Percentiles rank a stretch among this genome's conserved stretches.
Evolutionary conservation across 2,113 vertebrate genomes (phyloP).

Genomic region (Grallaria varia): DNA sequence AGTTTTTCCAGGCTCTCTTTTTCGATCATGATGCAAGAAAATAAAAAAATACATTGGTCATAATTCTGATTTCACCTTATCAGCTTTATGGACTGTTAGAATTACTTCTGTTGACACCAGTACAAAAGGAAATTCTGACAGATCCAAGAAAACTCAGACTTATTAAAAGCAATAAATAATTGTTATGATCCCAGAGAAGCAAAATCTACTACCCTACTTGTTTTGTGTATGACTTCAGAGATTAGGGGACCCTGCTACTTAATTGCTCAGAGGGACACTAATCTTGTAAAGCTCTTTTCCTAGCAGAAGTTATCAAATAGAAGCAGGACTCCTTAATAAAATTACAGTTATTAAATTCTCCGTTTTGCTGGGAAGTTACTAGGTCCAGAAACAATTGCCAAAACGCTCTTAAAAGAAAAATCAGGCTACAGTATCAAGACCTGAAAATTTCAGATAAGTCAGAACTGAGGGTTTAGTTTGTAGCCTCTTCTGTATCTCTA

Average conservation of each 20-base stretch:
- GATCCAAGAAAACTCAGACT: conserved; percentile 58
- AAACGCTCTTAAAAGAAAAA: not conserved
- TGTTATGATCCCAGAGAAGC: conserved; percentile 54
- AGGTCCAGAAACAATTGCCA: not conserved
- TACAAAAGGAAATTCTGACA: conserved; percentile 19
- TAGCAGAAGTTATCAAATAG: conserved; percentile 67
- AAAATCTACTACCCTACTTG: conserved; percentile 50
- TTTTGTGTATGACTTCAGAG: conserved; percentile 66
- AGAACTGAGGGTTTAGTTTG: not conserved
- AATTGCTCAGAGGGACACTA: conserved; percentile 74
- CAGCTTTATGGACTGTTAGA: not conserved
- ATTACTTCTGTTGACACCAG: not conserved
- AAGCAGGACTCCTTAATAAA: conserved; percentile 28
- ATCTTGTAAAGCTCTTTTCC: conserved; percentile 29
- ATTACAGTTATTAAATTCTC: conserved; percentile 5
- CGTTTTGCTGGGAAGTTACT: not conserved
- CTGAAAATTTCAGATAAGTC: not conserved
- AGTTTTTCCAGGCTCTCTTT: not conserved
- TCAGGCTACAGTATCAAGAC: not conserved
- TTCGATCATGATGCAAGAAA: not conserved
- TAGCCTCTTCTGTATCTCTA: not conserved
- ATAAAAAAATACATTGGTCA: not conserved
- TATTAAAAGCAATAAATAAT: conserved; percentile 85
- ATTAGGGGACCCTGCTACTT: conserved; percentile 68
- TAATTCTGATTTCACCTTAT: conserved; percentile 18